Evolutionary conservation across 2,888 invertebrate genomes (phyloP).

Genomic region (Drosophila borealis): DNA sequence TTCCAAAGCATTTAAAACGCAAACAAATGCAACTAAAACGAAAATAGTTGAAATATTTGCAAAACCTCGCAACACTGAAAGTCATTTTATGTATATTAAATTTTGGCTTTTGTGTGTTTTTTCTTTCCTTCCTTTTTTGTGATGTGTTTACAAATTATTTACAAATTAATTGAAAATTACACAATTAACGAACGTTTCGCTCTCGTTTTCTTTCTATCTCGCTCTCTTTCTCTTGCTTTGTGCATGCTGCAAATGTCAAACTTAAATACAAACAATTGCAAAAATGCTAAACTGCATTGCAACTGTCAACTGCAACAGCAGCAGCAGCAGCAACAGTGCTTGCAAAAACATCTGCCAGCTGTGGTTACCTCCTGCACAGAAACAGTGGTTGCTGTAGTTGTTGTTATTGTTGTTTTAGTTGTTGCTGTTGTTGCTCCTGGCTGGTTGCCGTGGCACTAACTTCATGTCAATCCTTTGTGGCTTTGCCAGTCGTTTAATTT

Average conservation of each 20-base stretch:
- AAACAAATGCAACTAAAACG: constrained; percentile 32
- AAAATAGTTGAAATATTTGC: constrained; percentile 6
- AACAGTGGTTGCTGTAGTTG: constrained; percentile 1
- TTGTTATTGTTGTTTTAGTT: constrained; percentile 2
- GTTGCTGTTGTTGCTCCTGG: constrained; percentile 33
- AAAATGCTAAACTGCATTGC: constrained; percentile 53
- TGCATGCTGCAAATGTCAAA: constrained; percentile 65
- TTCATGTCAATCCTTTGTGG: constrained; percentile 81
- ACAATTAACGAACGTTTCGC: constrained; percentile 47
- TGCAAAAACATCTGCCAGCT: constrained; percentile 51
- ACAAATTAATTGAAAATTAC: constrained; percentile 70
- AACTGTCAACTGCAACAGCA: constrained; percentile 49
- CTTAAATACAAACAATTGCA: constrained; percentile 64
- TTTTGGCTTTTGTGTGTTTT: constrained; percentile 20
- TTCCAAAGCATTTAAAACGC: constrained; percentile 7
- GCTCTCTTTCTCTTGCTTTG: neutral
- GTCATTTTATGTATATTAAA: constrained; percentile 1
- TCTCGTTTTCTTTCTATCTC: neutral
- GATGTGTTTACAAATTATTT: constrained; percentile 59
- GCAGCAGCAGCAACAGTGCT: constrained; percentile 41
- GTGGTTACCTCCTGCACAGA: constrained; percentile 58
- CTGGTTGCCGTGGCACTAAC: constrained; percentile 62
- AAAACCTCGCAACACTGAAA: constrained; percentile 6
- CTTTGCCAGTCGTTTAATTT: constrained; percentile 81
- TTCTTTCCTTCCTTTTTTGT: neutral